Percentiles rank a stretch among this genome's conserved stretches.
Evolutionary conservation across 2,888 invertebrate genomes (phyloP).

Genomic region (Epirrhoe tristata): DNA sequence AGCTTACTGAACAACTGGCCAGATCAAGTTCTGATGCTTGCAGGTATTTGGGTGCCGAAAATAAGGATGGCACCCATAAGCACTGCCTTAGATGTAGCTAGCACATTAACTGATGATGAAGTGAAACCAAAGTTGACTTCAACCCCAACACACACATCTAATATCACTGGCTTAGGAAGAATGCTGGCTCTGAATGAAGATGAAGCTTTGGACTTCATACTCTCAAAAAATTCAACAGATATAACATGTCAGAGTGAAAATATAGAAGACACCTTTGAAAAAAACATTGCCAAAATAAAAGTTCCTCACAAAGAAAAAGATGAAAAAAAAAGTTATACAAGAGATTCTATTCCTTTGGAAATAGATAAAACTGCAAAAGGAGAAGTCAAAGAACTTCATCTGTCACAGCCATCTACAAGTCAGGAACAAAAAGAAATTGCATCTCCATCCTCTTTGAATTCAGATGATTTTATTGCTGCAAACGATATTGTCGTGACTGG

Average conservation of each 20-base stretch:
- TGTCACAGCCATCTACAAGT: slow-evolving; percentile 59
- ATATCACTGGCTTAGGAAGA: slow-evolving; percentile 75
- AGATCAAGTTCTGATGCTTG: slow-evolving; percentile 91
- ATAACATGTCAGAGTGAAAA: slow-evolving; percentile 46
- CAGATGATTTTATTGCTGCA: slow-evolving; percentile 67
- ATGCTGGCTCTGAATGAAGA: slow-evolving; percentile 87
- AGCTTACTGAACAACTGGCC: slow-evolving; percentile 96
- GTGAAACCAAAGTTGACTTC: slow-evolving; percentile 69
- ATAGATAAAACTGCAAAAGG: slow-evolving; percentile 68
- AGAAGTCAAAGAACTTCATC: slow-evolving; percentile 50
- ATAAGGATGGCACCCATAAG: slow-evolving; percentile 91
- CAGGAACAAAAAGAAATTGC: slow-evolving; percentile 55
- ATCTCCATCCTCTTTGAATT: slow-evolving; percentile 65
- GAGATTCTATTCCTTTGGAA: slow-evolving; percentile 48
- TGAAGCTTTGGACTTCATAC: slow-evolving; percentile 89
- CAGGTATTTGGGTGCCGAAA: slow-evolving; percentile 94
- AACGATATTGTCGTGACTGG: slow-evolving; percentile 79
- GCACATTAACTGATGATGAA: slow-evolving; percentile 83
- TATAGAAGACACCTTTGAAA: slow-evolving; percentile 39
- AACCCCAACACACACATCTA: slow-evolving; percentile 67
- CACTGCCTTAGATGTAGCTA: slow-evolving; percentile 92
- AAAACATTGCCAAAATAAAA: slow-evolving; percentile 42
- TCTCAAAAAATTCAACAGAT: slow-evolving; percentile 79
- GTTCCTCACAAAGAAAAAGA: slow-evolving; percentile 40
- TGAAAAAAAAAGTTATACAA: slow-evolving; percentile 17